Evolutionary conservation across 2,113 vertebrate species (phyloP), one percentile per base, ranked within the genome.

Genomic region (Sapajus apella): DNA sequence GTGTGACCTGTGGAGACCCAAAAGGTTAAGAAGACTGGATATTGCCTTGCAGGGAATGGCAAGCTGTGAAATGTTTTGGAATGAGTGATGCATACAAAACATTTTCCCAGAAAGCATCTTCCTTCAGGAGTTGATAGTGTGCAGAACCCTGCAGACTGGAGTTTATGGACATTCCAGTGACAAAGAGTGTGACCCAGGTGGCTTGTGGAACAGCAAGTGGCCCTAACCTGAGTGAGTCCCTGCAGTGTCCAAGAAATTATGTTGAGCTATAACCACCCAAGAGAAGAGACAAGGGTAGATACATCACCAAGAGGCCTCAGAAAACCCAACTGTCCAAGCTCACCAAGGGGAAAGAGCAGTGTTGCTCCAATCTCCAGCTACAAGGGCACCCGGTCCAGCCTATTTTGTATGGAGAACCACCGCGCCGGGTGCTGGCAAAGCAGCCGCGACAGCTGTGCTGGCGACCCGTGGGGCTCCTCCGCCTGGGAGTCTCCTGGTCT

Each of bases 271-370:
- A 76, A 10, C 58, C 25, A 45, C 72, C 47, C 52, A 72, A 70
- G 8, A 14, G 68, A 75, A 87, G 43, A 89, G 66, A 72, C 2
- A 23, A 55, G 30, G 7, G 8, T 52, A 83, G 32, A 37, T 37
- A 23, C 13, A 3, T 30, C 32, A 27, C 43, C 13, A 45, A 47
- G 76, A 95, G 27, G 25, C 9, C 18, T 58, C 66, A 4, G 77
- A 35, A 96, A 75, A 55, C 16, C 14, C 37, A 73, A 17, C 40
- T 21, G 6, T 66, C 10, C 5, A 58, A n/a, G 68, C 58, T 47
- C 11, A 9, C 1, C 3, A 43, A 32, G 17, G 16, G 77, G 58
- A 27, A 20, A 79, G 43, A 35, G 0, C 8, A 20, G 30, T 2
- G 23, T 30, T 21, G 45, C 20, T 40, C 37, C 37, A 40, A 40